These are phyloP conservation scores for Bubalus kerabau DNA, from an alignment of 2,113 vertebrate genomes.

Conservation along the genomic window DNA sequence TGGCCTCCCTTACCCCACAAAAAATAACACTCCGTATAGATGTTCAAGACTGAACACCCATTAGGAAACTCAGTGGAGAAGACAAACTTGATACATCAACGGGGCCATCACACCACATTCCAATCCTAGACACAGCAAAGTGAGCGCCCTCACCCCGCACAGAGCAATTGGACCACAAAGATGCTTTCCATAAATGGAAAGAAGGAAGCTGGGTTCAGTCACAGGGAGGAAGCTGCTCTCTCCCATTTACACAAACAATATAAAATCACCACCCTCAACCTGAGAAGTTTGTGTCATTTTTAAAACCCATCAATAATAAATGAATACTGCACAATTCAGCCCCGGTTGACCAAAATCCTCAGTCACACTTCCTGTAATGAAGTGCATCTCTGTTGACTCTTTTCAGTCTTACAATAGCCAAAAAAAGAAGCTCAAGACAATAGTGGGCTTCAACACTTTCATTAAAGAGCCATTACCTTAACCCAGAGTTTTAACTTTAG, in stretches of 20 bases:
- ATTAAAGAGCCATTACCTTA: slow-evolving; percentile 41
- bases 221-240: slow-evolving; percentile 36
- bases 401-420: not conserved
- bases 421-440: not conserved
- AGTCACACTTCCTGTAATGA: slow-evolving; percentile 5
- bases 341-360: slow-evolving; percentile 18
- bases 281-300: slow-evolving; percentile 30
- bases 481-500: slow-evolving; percentile 16
- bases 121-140: not conserved
- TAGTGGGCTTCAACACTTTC: not conserved
- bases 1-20: not conserved
- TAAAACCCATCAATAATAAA: slow-evolving; percentile 59
- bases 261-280: not conserved
- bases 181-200: slow-evolving; percentile 43
- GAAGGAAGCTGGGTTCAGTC: slow-evolving; percentile 17
- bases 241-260: slow-evolving; percentile 16
- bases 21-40: not conserved
- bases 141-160: not conserved
- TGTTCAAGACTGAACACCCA: not conserved
- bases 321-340: not conserved
- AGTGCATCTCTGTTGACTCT: not conserved
- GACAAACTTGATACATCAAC: not conserved
- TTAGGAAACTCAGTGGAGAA: not conserved
- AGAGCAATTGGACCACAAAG: slow-evolving; percentile 1
- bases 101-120: not conserved